A percentile compares a stretch with the other conserved stretches of the same genome.
Evolutionary conservation across 2,888 invertebrate species (phyloP).

Genomic region (Holacanthella duospinosa): DNA sequence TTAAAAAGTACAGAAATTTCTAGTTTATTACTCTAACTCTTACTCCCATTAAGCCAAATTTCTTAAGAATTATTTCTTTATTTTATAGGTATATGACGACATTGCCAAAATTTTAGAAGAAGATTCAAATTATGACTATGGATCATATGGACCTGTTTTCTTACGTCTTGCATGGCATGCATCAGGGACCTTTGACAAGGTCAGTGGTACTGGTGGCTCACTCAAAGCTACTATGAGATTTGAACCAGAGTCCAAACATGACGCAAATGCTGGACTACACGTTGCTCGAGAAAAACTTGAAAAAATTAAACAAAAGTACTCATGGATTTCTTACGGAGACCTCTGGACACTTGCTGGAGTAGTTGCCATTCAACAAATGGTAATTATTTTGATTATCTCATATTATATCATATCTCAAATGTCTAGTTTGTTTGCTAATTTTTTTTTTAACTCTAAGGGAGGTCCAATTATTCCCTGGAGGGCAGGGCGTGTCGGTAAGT

Average conservation of each 20-base stretch:
- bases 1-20: background rate
- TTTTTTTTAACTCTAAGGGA: too few relatives aligned
- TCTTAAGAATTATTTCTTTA: too few relatives aligned
- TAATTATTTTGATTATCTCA: conserved; percentile 2
- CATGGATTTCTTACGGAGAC: conserved; percentile 26
- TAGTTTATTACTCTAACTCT: too few relatives aligned
- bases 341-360: conserved; percentile 29
- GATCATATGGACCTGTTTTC: conserved; percentile 25
- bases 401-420: background rate
- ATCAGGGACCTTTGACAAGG: conserved; percentile 28
- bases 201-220: conserved; percentile 20
- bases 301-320: conserved; percentile 23
- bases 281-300: conserved; percentile 26
- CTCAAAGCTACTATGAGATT: conserved; percentile 26
- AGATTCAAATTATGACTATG: conserved; percentile 24
- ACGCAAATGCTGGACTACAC: conserved; percentile 24
- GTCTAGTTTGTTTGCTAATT: background rate
- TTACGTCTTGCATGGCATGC: conserved; percentile 27
- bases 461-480: conserved; percentile 28
- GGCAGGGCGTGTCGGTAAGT: conserved; percentile 22
- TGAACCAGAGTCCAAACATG: conserved; percentile 25
- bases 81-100: conserved; percentile 7
- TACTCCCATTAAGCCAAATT: too few relatives aligned
- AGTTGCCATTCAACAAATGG: conserved; percentile 27
- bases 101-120: conserved; percentile 23